phyloP scores from a whole-genome alignment of 1,140 invertebrate genomes.

The Heterodera schachtii region DNA sequence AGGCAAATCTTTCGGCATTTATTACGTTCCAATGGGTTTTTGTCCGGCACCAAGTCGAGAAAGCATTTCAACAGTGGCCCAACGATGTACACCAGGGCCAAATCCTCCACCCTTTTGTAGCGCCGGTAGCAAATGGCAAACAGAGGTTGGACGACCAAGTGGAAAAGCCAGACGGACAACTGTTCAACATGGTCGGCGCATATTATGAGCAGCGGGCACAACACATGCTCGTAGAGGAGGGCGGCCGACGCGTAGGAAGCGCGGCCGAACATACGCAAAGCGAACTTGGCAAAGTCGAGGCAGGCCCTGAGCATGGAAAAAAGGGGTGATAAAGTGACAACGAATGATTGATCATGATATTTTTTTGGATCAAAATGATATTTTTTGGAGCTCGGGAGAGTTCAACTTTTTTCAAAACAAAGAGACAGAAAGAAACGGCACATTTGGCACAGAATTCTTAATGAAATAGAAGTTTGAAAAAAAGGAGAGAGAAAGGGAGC shows the following conservation, averaged over 20 bases:
- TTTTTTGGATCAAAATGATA: too few species aligned
- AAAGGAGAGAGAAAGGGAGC: too few species aligned
- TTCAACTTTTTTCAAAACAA: too few species aligned
- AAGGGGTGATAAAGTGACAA: slow-evolving; percentile 1
- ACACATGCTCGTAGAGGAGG: slow-evolving; percentile 26
- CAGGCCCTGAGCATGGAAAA: background rate
- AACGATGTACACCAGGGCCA: slow-evolving; percentile 53
- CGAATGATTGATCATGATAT: background rate
- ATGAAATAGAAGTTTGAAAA: too few species aligned
- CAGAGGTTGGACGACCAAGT: slow-evolving; percentile 38
- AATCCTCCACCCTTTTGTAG: slow-evolving; percentile 57
- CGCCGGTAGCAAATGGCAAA: slow-evolving; percentile 43
- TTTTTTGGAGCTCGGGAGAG: too few species aligned
- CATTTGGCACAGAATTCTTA: too few species aligned
- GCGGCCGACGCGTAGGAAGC: slow-evolving; percentile 16
- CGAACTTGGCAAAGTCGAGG: slow-evolving; percentile 15
- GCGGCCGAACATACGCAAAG: slow-evolving; percentile 9
- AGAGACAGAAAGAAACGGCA: too few species aligned
- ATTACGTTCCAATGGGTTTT: slow-evolving; percentile 57
- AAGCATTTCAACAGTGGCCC: slow-evolving; percentile 53
- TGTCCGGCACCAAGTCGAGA: slow-evolving; percentile 52
- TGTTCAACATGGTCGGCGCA: slow-evolving; percentile 2
- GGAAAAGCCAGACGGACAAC: slow-evolving; percentile 28
- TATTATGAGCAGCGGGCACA: slow-evolving; percentile 33
- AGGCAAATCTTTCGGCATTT: background rate